These are phyloP conservation scores for Heteromormyrus szaboi DNA, from an alignment of 2,797 vertebrate species.

Conservation along the genomic window DNA sequence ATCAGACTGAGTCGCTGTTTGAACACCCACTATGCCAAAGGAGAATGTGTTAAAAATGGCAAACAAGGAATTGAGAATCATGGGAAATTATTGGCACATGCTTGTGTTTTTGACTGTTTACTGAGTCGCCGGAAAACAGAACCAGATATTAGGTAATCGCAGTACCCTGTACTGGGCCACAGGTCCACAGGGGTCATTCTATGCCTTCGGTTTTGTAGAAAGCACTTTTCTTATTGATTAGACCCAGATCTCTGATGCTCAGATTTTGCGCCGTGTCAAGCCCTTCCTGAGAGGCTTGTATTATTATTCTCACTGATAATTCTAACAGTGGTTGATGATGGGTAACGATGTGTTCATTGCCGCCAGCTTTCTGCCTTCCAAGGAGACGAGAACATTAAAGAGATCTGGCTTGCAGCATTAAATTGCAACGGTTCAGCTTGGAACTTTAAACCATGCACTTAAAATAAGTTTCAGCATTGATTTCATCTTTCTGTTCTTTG, in stretches of 20 bases:
- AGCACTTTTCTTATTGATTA: neutral
- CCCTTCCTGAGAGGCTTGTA: neutral
- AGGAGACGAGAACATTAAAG: constrained; percentile 18
- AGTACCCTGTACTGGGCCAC: neutral
- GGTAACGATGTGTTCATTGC: constrained; percentile 7
- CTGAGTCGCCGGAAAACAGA: neutral
- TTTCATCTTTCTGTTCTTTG: constrained; percentile 12
- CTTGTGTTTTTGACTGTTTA: neutral
- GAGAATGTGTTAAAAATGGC: constrained; percentile 16
- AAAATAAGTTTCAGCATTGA: constrained; percentile 2
- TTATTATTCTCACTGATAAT: constrained; percentile 16
- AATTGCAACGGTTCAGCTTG: neutral
- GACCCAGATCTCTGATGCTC: neutral
- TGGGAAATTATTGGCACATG: constrained; percentile 2
- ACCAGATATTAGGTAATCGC: neutral
- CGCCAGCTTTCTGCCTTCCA: constrained; percentile 13
- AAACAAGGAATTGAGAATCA: constrained; percentile 10
- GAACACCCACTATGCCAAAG: constrained; percentile 15
- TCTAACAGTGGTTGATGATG: constrained; percentile 12
- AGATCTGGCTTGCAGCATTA: neutral
- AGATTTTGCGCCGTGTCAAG: neutral
- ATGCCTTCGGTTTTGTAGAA: neutral
- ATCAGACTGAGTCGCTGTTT: neutral
- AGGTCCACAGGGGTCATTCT: neutral
- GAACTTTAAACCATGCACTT: constrained; percentile 8